Conservation (phyloP, 2,113 vertebrate species). For the Myotis lucifugus region DNA sequence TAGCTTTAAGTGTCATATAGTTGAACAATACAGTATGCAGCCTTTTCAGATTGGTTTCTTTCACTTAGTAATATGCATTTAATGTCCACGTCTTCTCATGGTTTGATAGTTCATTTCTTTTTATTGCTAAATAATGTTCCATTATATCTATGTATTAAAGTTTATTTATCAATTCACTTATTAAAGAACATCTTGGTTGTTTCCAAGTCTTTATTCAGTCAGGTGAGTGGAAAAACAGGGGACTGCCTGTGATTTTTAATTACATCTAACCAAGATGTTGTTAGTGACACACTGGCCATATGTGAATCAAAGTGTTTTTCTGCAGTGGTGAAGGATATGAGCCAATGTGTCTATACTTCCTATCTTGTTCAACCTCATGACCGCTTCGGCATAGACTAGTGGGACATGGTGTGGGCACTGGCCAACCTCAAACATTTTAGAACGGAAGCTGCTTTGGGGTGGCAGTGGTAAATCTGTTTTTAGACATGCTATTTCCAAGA, state of each 20-base stretch:
- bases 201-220: constrained; percentile 21
- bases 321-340: not conserved
- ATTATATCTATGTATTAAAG: not conserved
- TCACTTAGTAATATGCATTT: not conserved
- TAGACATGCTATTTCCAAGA: constrained; percentile 33
- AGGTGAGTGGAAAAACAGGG: not conserved
- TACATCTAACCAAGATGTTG: not conserved
- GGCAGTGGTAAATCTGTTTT: constrained; percentile 13
- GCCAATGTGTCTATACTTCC: not conserved
- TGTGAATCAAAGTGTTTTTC: constrained; percentile 16
- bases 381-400: not conserved
- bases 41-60: not conserved
- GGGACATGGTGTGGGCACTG: not conserved
- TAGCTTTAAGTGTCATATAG: not conserved
- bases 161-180: not conserved
- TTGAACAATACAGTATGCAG: not conserved
- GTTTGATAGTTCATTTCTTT: not conserved
- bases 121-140: not conserved
- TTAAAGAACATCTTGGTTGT: not conserved
- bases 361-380: not conserved
- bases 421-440: constrained; percentile 19
- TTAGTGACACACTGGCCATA: not conserved
- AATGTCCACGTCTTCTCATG: not conserved
- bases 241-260: not conserved
- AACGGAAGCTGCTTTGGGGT: constrained; percentile 21